phyloP scores from a whole-genome alignment of 2,797 vertebrate species.

The Melanotaenia trifasciata region DNA sequence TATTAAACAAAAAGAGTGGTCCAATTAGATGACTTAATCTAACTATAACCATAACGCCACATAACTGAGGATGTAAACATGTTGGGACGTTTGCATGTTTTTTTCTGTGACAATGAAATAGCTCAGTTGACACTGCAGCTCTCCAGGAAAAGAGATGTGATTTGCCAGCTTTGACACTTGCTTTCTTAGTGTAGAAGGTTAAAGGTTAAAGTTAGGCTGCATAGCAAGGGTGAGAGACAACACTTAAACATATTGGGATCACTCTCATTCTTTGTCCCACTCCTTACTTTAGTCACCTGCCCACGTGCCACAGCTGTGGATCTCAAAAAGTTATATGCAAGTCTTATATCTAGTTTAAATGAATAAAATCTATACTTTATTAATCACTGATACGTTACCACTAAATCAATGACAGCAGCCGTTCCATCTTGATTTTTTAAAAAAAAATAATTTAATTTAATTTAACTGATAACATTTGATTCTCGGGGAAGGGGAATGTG shows the following conservation, averaged over 20 bases:
- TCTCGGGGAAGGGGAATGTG: slow-evolving; percentile 52
- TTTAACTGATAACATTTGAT: slow-evolving; percentile 23
- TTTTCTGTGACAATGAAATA: background rate
- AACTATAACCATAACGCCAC: background rate
- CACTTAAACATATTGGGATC: slow-evolving; percentile 68
- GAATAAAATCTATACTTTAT: slow-evolving; percentile 40
- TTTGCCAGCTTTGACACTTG: slow-evolving; percentile 60
- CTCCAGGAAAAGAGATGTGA: slow-evolving; percentile 65
- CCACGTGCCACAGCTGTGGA: slow-evolving; percentile 76
- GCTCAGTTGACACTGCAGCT: slow-evolving; percentile 72
- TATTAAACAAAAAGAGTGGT: background rate
- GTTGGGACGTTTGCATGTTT: background rate
- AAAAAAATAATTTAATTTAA: background rate
- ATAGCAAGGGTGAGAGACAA: slow-evolving; percentile 78
- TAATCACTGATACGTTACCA: slow-evolving; percentile 32
- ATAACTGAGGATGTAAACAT: background rate
- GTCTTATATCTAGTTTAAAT: slow-evolving; percentile 61
- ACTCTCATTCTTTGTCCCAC: slow-evolving; percentile 65
- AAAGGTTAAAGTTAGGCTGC: slow-evolving; percentile 70
- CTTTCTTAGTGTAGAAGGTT: slow-evolving; percentile 47
- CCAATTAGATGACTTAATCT: background rate
- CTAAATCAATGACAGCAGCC: slow-evolving; percentile 23
- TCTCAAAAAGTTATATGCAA: slow-evolving; percentile 77
- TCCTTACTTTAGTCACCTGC: slow-evolving; percentile 79
- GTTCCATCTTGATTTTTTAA: background rate